These are phyloP conservation scores for Dermolepida albohirtum DNA, from an alignment of 2,888 invertebrate species.

Conservation along the genomic window DNA sequence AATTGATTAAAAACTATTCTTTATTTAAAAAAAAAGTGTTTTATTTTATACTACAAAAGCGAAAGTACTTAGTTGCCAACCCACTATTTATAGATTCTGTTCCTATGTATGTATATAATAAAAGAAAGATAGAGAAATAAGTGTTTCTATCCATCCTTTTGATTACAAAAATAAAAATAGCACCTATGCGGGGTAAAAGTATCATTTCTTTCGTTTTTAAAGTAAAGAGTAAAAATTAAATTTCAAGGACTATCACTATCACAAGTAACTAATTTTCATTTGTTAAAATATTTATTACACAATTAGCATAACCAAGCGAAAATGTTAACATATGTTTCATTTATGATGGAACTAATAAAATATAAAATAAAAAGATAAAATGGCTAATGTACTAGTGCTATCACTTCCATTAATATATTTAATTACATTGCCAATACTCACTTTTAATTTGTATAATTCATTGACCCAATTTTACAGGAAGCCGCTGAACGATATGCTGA, in stretches of 20 bases:
- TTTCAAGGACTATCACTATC: constrained; percentile 33
- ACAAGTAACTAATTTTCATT: constrained; percentile 21
- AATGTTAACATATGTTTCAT: constrained; percentile 22
- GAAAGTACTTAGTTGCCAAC: no score
- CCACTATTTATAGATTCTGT: no score
- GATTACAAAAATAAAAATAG: no score
- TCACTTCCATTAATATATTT: background rate
- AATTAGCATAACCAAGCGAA: constrained; percentile 19
- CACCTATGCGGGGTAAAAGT: background rate
- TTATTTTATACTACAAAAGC: no score
- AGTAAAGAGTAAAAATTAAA: constrained; percentile 19
- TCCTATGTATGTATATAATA: no score
- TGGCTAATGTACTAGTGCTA: no score
- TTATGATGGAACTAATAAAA: no score
- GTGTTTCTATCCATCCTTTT: no score
- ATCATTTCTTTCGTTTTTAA: background rate
- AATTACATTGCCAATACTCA: background rate
- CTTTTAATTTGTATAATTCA: constrained; percentile 9
- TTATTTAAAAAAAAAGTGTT: no score
- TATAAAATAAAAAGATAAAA: no score
- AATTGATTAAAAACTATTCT: no score
- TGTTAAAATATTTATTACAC: constrained; percentile 30
- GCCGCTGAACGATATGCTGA: constrained; percentile 78
- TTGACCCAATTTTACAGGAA: constrained; percentile 65
- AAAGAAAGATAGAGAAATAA: no score